Evolutionary conservation across 1,140 invertebrate genomes (phyloP).

Genomic region (Drosophila sproati): DNA sequence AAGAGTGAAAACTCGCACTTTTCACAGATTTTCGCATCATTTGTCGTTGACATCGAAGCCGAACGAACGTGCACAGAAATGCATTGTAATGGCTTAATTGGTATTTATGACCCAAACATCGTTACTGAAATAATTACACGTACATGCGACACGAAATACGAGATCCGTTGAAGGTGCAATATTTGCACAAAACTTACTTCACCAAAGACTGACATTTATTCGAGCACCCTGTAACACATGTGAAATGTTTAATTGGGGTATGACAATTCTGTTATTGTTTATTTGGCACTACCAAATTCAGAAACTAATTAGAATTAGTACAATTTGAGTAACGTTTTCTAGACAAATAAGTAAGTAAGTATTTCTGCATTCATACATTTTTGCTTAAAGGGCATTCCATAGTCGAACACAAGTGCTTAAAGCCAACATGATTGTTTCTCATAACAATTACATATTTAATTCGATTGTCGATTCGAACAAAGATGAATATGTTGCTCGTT

Average conservation of each 20-base stretch:
- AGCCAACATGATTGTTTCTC: not conserved
- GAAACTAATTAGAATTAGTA: too few relatives aligned
- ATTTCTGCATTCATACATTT: not conserved
- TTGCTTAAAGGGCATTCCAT: conserved; percentile 2
- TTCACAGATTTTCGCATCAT: conserved; percentile 43
- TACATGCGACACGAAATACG: conserved; percentile 40
- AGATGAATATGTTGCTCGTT: conserved; percentile 7
- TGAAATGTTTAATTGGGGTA: too few relatives aligned
- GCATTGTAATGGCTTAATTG: conserved; percentile 77
- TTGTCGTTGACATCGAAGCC: conserved; percentile 41
- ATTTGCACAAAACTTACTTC: conserved; percentile 16
- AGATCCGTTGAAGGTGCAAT: conserved; percentile 8
- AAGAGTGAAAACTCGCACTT: conserved; percentile 46
- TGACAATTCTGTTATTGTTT: too few relatives aligned
- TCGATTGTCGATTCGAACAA: conserved; percentile 8
- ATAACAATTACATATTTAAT: conserved; percentile 11
- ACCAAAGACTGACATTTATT: not conserved
- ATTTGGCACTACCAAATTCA: too few relatives aligned
- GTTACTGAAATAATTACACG: conserved; percentile 33
- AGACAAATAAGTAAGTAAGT: too few relatives aligned
- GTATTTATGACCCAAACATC: conserved; percentile 61
- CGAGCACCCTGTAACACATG: conserved; percentile 2
- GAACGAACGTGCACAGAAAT: conserved; percentile 54
- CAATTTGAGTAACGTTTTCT: too few relatives aligned
- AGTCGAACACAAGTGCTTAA: not conserved